Base-by-base conservation (phyloP, 2,113 vertebrate species). In the Sitta europaea region DNA sequence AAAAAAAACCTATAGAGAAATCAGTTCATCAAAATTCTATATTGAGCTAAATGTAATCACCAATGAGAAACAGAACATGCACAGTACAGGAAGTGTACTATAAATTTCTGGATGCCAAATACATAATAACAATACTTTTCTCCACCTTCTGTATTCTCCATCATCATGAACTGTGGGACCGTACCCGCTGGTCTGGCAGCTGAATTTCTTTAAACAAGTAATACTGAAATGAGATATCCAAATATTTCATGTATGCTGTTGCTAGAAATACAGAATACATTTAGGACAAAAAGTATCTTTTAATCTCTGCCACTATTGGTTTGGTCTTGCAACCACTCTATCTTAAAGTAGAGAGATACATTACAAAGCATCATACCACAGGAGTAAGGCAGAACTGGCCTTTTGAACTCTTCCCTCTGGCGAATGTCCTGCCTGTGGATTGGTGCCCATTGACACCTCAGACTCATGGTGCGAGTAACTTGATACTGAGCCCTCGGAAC, bases 151-250 rank as follows among this genome's bases (percentile, higher is more conserved):
- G 43, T 79, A 40, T 93, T 91, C 77, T 92, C 73, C 59, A 11
- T 51, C 62, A 74, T 20, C 16, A 42, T 28, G 31, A 54, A 43
- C 58, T 66, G 15, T 68, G n/a, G 53, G 43, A 71, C 6, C 23
- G 61, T 27, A 70, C 6, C 31, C 2, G 0, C 54, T 79, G 29
- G 5, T 55, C 24, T 25, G 31, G 58, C 48, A 88, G 33, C 24
- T 54, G 48, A 73, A 25, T 57, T 68, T 65, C 85, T 96, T 91
- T 83, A 93, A 95, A 91, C 27, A 84, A 92, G n/a, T 47, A 76
- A 28, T 50, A 63, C 18, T 68, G 47, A 95, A 86, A 94, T 35
- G 73, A 54, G 73, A 80, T 90, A 86, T 50, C 17, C 29, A 42
- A 79, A 88, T 43, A 77, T 70, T 75, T 86, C 25, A 88, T 57